These are phyloP conservation scores for Leuciscus idus DNA, from an alignment of 2,113 vertebrate species.

Conservation along the genomic window DNA sequence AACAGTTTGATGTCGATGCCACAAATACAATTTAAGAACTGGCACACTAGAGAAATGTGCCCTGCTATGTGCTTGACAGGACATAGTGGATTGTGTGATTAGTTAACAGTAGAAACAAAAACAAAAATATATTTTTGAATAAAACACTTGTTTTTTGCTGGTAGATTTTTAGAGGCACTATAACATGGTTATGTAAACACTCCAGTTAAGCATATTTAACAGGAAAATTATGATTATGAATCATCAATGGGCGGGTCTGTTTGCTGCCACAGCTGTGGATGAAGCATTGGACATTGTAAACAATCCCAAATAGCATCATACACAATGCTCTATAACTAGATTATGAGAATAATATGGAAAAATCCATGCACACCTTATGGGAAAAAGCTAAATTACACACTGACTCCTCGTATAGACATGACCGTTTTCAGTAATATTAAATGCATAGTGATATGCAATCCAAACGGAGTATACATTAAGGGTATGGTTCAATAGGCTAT, in stretches of 20 bases:
- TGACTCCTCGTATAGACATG: background rate
- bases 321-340: constrained; percentile 15
- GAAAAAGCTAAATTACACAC: background rate
- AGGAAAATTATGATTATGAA: background rate
- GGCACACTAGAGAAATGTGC: background rate
- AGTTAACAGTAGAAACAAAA: background rate
- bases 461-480: background rate
- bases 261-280: background rate
- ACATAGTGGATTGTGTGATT: background rate
- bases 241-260: background rate
- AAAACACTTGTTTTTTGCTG: background rate
- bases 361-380: background rate
- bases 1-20: background rate
- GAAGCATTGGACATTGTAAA: background rate
- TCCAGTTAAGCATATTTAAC: constrained; percentile 12
- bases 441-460: background rate
- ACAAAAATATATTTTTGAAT: background rate
- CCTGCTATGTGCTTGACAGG: background rate
- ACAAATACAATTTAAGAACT: background rate
- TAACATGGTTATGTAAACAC: constrained; percentile 2
- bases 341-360: constrained; percentile 1
- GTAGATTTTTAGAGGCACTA: background rate
- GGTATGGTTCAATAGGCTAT: constrained; percentile 19
- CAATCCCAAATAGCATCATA: background rate
- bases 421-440: background rate